Conservation (phyloP, 2,113 vertebrate species). For the Psilopogon haemacephalus region DNA sequence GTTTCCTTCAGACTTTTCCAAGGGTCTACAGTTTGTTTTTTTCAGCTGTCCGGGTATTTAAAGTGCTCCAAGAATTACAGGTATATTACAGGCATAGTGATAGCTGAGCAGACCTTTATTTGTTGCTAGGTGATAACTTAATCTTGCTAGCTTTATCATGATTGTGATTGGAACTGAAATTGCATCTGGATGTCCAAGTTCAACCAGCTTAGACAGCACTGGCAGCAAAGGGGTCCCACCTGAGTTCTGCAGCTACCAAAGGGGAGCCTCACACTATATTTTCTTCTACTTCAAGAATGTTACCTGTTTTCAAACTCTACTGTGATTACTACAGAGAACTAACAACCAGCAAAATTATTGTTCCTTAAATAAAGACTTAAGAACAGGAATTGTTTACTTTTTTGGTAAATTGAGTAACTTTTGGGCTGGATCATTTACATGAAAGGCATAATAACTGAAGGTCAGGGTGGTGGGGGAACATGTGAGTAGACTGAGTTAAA, state of each 20-base stretch:
- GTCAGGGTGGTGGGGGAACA: background rate
- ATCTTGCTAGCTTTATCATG: background rate
- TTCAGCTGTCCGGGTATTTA: background rate
- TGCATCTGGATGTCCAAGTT: background rate
- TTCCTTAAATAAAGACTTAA: background rate
- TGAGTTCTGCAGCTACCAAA: background rate
- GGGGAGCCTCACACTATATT: background rate
- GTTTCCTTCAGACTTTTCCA: background rate
- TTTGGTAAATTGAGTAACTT: background rate
- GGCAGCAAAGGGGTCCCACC: background rate
- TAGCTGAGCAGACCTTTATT: background rate
- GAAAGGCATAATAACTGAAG: background rate
- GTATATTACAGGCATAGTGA: background rate
- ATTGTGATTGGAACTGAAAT: background rate
- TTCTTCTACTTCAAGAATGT: background rate
- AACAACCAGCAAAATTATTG: background rate
- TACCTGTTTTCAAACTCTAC: background rate
- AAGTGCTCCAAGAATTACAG: background rate
- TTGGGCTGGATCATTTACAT: background rate
- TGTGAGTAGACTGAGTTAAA: accelerated
- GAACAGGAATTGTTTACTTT: background rate
- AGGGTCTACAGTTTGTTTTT: background rate
- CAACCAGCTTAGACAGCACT: background rate
- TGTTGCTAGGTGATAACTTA: background rate
- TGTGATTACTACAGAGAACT: background rate